These are phyloP conservation scores for Camptogramma bilineatum DNA, from an alignment of 2,888 invertebrate genomes.

Conservation along the genomic window DNA sequence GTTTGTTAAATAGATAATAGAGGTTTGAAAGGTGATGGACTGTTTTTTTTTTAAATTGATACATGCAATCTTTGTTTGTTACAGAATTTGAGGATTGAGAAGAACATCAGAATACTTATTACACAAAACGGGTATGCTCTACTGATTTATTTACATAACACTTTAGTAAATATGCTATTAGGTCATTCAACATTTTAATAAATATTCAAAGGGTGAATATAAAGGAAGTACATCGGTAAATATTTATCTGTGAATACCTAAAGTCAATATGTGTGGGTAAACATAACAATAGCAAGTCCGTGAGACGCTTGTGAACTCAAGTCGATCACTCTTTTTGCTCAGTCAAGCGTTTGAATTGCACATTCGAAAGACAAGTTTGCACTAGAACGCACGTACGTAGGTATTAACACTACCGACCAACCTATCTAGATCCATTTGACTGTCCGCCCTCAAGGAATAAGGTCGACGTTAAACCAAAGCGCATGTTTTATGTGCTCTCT, in stretches of 20 bases:
- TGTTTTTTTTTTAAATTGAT: neutral
- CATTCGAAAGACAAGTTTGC: slow-evolving; percentile 49
- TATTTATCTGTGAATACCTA: slow-evolving; percentile 27
- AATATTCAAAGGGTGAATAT: neutral
- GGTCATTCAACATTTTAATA: neutral
- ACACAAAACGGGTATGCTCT: slow-evolving; percentile 49
- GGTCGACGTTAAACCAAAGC: slow-evolving; percentile 4
- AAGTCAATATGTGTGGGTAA: neutral
- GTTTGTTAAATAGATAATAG: slow-evolving; percentile 20
- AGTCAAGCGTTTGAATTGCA: slow-evolving; percentile 55
- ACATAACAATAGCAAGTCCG: slow-evolving; percentile 58
- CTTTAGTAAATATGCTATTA: neutral
- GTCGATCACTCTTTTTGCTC: slow-evolving; percentile 62
- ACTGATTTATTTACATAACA: slow-evolving; percentile 12
- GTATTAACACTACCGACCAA: neutral
- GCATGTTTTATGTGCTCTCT: neutral
- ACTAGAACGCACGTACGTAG: slow-evolving; percentile 24
- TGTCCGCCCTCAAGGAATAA: neutral
- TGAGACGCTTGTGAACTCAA: slow-evolving; percentile 72
- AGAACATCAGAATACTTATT: slow-evolving; percentile 38
- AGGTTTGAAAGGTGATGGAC: neutral
- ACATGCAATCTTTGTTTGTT: slow-evolving; percentile 50
- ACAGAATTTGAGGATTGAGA: slow-evolving; percentile 56
- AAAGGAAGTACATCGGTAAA: slow-evolving; percentile 41
- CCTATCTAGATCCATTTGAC: slow-evolving; percentile 10